Base-by-base conservation (phyloP, 2,888 invertebrate species). In the Aphidius colemani region DNA sequence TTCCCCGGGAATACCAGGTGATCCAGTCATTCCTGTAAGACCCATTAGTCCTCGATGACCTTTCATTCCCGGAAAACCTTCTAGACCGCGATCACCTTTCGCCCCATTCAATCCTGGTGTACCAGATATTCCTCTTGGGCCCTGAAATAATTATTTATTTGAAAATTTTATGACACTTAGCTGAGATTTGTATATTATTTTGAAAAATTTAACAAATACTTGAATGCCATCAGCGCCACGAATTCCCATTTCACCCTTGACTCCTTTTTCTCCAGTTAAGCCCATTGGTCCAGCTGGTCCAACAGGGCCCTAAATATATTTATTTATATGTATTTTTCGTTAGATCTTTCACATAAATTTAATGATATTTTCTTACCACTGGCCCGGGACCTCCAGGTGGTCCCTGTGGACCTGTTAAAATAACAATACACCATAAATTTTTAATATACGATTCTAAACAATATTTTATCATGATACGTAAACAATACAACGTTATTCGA, bases 1-100 rank as follows among this genome's bases (percentile, higher is more conserved):
- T 62, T 94, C 93, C 13, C 92, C 92, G 59, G 84, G 79, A 7
- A 85, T 77, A 7, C 91, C 92, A 7, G 85, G 85, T 0, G 86
- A 80, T 8, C 95, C 95, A 0, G 90, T 86, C 73, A 92, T 83
- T 18, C 95, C 95, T 74, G 93, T 93, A 45, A 94, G 80, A 7
- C 95, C 94, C 68, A 90, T 90, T 49, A 94, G 83, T n/a, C 94
- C 94, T 49, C 91, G 85, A 76, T 94, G 94, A 7, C 94, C 94
- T 78, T 93, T 94, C 3, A 87, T 83, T 30, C 94, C 94, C 75
- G 90, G 89, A 1, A 86, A 84, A 2, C 94, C 94, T 51, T 72
- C 75, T 40, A 71, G 70, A 10, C 76, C 77, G 45, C 80, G 79
- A 40, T 85, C 86, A 40, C 88, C 89, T 71, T 92, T 91, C 0